Base-by-base conservation (phyloP, 2,888 invertebrate genomes). In the Drosophila anomalata region DNA sequence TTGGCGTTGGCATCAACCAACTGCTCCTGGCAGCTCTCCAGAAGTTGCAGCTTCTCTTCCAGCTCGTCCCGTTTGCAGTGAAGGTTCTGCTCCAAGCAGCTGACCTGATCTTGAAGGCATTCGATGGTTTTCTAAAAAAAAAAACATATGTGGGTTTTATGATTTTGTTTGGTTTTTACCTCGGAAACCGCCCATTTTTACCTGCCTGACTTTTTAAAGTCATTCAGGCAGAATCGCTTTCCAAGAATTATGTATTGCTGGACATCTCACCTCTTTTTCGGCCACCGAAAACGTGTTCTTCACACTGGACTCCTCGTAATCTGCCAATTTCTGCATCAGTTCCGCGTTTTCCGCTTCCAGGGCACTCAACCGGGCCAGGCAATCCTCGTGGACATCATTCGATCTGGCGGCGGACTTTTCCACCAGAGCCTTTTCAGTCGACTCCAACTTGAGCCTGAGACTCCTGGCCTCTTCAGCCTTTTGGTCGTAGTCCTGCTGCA, bases 1-100 rank as follows among this genome's bases (percentile, higher is more conserved):
- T 91, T 90, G 6, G 89, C 76, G 76, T 90, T 90, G 20, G 91
- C 82, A 44, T 92, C 91, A 17, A 83, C 81, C 36, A 91, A 65
- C 71, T 91, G 89, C 52, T 91, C 91, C 63, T 92, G 92, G 1
- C 90, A 79, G 58, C 89, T 89, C 65, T 92, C 92, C 12, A 92
- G 68, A 29, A 90, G 68, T 48, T 88, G 79, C 0, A 85, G 48
- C 52, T 90, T 90, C 62, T 92, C 92, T 22, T 92, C 90, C 3
- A 92, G 63, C 55, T 92, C 92, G 8, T 81, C 79, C 1, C 90
- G 89, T 51, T 92, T 92, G 4, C 85, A 84, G 12, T 81, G 79
- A 5, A 92, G 73, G 73, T 91, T 92, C 70, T 91, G 91, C 57
- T 91, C 84, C 33, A 90, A 50, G 53, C 91, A 92, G 44, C 81